Evolutionary conservation across 2,888 invertebrate genomes (phyloP).

Genomic region (Spicauda simplicius): DNA sequence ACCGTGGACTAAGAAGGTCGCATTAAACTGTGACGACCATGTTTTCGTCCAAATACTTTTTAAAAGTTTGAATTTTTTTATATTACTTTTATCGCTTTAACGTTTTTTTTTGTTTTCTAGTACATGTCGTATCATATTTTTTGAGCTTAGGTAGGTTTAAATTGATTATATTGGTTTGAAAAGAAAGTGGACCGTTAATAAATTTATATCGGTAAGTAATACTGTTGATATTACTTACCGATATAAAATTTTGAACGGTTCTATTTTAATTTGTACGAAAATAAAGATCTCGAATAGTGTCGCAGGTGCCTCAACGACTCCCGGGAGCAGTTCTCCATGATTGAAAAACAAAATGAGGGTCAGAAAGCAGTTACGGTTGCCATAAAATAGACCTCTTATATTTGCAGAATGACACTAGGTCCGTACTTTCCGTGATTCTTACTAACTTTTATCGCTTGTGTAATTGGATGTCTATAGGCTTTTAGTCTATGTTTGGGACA

Average conservation of each 20-base stretch:
- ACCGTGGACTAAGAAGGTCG: too few species aligned
- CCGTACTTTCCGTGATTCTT: slow-evolving; percentile 6
- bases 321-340: slow-evolving; percentile 64
- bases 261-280: neutral
- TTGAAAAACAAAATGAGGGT: slow-evolving; percentile 74
- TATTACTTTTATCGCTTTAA: too few species aligned
- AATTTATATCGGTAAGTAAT: too few species aligned
- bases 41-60: too few species aligned
- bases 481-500: neutral
- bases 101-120: too few species aligned
- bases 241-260: neutral
- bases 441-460: slow-evolving; percentile 3
- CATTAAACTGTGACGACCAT: too few species aligned
- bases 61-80: too few species aligned
- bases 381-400: slow-evolving; percentile 43
- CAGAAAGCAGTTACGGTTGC: slow-evolving; percentile 61
- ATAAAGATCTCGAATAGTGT: neutral
- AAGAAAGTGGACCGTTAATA: too few species aligned
- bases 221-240: too few species aligned
- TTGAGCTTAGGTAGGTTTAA: too few species aligned
- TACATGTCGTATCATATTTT: too few species aligned
- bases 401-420: slow-evolving; percentile 3
- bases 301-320: slow-evolving; percentile 65
- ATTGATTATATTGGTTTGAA: too few species aligned
- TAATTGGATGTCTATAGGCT: slow-evolving; percentile 1